Conservation (phyloP, 2,888 invertebrate genomes). For the Apocheima hispidaria region DNA sequence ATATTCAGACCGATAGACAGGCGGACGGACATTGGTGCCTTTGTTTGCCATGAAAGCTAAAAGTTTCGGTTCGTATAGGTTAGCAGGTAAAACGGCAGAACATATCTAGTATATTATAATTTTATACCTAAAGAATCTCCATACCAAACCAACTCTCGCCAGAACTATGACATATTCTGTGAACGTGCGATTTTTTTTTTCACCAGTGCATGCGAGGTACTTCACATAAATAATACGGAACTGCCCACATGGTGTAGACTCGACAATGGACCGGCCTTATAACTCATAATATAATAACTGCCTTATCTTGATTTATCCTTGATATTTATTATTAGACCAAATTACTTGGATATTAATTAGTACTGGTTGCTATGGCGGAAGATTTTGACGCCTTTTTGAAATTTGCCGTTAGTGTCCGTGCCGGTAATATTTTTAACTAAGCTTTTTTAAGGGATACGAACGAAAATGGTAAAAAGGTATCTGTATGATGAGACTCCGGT, state of each 20-base stretch:
- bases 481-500: too few relatives aligned
- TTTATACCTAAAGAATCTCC: not conserved
- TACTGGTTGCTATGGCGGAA: too few relatives aligned
- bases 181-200: conserved; percentile 11
- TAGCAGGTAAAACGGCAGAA: too few relatives aligned
- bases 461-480: too few relatives aligned
- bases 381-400: too few relatives aligned
- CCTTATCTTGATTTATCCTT: conserved; percentile 23
- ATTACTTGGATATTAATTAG: not conserved
- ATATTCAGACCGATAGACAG: too few relatives aligned
- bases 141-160: not conserved
- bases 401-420: too few relatives aligned
- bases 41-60: too few relatives aligned
- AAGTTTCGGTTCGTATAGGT: too few relatives aligned
- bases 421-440: too few relatives aligned
- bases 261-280: conserved; percentile 23
- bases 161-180: not conserved
- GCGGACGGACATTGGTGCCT: too few relatives aligned
- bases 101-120: not conserved
- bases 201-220: conserved; percentile 21
- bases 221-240: conserved; percentile 25
- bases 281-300: conserved; percentile 24
- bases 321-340: conserved; percentile 2
- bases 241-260: conserved; percentile 12
- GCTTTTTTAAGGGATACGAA: too few relatives aligned